Conservation (phyloP, 2,888 invertebrate genomes). For the Philonicus albiceps region DNA sequence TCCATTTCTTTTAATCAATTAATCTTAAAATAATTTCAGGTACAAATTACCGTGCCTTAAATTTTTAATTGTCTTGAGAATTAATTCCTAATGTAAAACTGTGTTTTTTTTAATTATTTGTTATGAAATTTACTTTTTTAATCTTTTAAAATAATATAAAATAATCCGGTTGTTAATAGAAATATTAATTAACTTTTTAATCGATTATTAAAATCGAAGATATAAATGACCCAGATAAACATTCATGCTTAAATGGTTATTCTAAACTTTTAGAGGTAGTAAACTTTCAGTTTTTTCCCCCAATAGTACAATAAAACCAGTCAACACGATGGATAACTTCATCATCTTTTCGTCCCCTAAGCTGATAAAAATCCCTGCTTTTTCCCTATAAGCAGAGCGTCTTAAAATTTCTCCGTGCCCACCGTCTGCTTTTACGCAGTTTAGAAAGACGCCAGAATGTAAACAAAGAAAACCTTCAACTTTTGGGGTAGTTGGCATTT, state of each 20-base stretch:
- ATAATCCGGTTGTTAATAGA: no score
- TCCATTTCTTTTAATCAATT: no score
- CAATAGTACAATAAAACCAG: neutral
- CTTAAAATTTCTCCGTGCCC: neutral
- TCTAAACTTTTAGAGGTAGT: neutral
- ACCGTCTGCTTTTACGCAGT: conserved; percentile 15
- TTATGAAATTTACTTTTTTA: no score
- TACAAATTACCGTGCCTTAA: no score
- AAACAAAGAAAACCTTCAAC: conserved; percentile 27
- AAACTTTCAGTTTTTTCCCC: neutral
- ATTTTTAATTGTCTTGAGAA: no score
- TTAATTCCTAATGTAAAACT: no score
- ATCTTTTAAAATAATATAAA: no score
- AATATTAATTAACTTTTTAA: neutral
- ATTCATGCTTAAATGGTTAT: neutral
- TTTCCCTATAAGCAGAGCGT: neutral
- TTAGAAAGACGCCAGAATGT: conserved; percentile 26
- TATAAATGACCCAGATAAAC: neutral
- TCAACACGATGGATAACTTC: neutral
- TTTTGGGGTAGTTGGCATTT: conserved; percentile 20
- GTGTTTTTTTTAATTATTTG: no score
- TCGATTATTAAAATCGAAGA: neutral
- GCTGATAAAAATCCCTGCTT: neutral
- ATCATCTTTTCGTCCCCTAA: neutral
- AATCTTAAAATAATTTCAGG: no score